phyloP scores from a whole-genome alignment of 2,797 vertebrate species.

The Graptemys geographica region DNA sequence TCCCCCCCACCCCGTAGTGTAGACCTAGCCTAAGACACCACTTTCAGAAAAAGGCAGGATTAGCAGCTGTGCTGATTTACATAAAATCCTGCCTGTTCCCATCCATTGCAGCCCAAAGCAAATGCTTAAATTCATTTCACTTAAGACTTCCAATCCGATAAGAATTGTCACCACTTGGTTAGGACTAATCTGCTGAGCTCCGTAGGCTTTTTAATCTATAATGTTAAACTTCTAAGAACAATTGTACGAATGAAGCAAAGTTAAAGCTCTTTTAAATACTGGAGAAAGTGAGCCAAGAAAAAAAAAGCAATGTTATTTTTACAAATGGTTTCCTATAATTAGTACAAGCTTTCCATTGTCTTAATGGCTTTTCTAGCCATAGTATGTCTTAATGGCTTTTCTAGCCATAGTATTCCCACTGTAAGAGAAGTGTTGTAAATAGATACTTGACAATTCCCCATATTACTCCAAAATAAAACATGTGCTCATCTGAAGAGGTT shows the following conservation, averaged over 20 bases:
- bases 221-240: background rate
- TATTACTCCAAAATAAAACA: background rate
- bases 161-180: background rate
- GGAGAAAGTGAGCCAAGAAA: background rate
- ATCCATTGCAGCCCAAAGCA: background rate
- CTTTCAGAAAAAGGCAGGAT: background rate
- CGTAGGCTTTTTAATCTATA: background rate
- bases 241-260: background rate
- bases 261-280: background rate
- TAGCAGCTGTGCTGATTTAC: background rate
- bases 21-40: accelerated
- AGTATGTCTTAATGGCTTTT: background rate
- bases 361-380: background rate
- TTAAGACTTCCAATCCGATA: background rate
- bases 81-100: background rate
- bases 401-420: background rate
- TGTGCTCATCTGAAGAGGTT: background rate
- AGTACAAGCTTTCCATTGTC: background rate
- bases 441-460: background rate
- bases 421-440: background rate
- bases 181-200: background rate
- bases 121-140: too few species aligned
- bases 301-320: background rate
- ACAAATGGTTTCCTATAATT: background rate
- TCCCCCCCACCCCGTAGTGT: too few species aligned